Base-by-base conservation (phyloP, 2,888 invertebrate genomes). In the Panopea generosa region DNA sequence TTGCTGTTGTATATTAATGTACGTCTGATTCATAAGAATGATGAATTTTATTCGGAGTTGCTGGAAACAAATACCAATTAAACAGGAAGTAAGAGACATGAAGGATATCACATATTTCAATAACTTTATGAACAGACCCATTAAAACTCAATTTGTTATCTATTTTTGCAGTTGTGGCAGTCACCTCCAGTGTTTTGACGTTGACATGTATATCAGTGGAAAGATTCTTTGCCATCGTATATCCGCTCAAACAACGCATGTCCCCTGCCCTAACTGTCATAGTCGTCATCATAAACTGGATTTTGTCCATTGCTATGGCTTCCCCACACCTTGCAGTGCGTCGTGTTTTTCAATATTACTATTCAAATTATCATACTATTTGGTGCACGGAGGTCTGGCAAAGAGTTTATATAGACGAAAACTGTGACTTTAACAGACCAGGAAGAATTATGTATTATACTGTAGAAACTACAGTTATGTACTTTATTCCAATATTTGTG, bases 131-230 rank as follows among this genome's bases (percentile, higher is more conserved):
- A n/a, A n/a, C n/a, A n/a, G n/a, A n/a, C n/a, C n/a, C n/a, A n/a
- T n/a, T n/a, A n/a, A n/a, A n/a, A n/a, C n/a, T n/a, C n/a, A n/a
- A n/a, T n/a, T n/a, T n/a, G 33, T 11, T 33, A 7, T 33, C 6
- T 7, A 33, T 33, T 33, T 33, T 33, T 33, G 7, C 81, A 90
- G 90, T 89, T 14, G 43, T 86, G 20, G 84, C 87, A 0, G 80
- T 90, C 0, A 87, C 88, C 3, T 85, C 87, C 33, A 90, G 90
- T 55, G 87, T 89, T 0, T 55, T 90, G 16, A 89, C 87, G 14
- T 60, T 91, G 62, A 89, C 88, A 0, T 83, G 85, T 6, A 89
- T 91, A 57, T 89, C 91, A 1, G 84, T 86, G 18, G 90, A 91
- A 53, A 73, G 90, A 20, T 90, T 89, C 70, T 76, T 89, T n/a